phyloP scores from a whole-genome alignment of 2,888 invertebrate species.

The Eristalis arbustorum region DNA sequence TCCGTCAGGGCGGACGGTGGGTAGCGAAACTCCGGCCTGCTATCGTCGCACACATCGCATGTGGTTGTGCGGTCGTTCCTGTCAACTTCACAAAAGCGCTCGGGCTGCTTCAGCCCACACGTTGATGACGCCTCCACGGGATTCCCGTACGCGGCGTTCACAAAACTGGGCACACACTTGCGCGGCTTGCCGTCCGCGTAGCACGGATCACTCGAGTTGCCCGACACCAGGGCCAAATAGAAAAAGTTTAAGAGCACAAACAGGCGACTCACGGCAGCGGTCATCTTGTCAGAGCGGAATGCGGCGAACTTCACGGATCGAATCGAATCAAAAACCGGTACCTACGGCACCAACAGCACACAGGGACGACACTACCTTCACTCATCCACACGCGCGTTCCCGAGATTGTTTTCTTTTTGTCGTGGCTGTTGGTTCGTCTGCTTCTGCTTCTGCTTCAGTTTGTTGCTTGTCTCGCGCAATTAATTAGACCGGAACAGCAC shows the following conservation, averaged over 20 bases:
- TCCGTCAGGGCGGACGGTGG: slow-evolving; percentile 95
- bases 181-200: slow-evolving; percentile 93
- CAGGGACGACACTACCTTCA: slow-evolving; percentile 14
- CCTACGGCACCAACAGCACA: not conserved
- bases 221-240: slow-evolving; percentile 79
- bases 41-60: slow-evolving; percentile 93
- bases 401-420: slow-evolving; percentile 37
- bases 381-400: slow-evolving; percentile 49
- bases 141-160: slow-evolving; percentile 97
- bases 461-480: slow-evolving; percentile 40
- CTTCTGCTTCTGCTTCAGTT: not conserved
- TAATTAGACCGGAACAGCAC: slow-evolving; percentile 65
- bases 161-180: slow-evolving; percentile 98
- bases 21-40: slow-evolving; percentile 86
- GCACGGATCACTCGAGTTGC: slow-evolving; percentile 89
- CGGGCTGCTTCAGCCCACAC: slow-evolving; percentile 91
- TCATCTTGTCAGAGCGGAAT: slow-evolving; percentile 26
- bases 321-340: slow-evolving; percentile 50
- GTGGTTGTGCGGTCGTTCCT: slow-evolving; percentile 77
- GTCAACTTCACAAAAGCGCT: slow-evolving; percentile 87
- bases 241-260: slow-evolving; percentile 47
- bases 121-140: slow-evolving; percentile 93
- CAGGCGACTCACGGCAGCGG: slow-evolving; percentile 2
- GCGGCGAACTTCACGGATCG: slow-evolving; percentile 24
- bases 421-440: not conserved